Evolutionary conservation across 2,113 vertebrate species (phyloP).

Genomic region (Xiphophorus couchianus): DNA sequence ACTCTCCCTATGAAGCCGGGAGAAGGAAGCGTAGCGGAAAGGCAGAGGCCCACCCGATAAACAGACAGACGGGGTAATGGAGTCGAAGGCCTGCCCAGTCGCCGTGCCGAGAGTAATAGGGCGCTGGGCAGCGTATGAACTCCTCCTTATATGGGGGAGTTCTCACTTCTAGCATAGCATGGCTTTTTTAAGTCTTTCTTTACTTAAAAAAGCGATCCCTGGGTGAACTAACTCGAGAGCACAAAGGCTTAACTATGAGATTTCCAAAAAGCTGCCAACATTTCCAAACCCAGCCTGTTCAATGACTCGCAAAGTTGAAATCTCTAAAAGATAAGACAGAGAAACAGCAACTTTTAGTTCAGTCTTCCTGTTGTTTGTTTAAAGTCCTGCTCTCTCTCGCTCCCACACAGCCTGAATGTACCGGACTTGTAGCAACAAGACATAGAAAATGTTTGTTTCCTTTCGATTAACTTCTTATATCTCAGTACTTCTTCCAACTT

Average conservation of each 20-base stretch:
- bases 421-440: too few species aligned
- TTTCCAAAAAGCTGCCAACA: not conserved
- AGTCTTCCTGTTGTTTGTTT: not conserved
- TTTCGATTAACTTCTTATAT: not conserved
- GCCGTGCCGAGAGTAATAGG: slow-evolving; percentile 71
- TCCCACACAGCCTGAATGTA: too few species aligned
- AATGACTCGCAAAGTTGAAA: not conserved
- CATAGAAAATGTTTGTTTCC: too few species aligned
- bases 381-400: too few species aligned
- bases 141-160: slow-evolving; percentile 29
- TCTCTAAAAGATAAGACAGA: not conserved
- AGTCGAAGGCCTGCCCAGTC: slow-evolving; percentile 52
- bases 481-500: too few species aligned
- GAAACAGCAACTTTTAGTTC: not conserved
- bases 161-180: slow-evolving; percentile 5
- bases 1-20: slow-evolving; percentile 53
- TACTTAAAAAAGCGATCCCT: too few species aligned
- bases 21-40: slow-evolving; percentile 57
- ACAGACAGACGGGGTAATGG: slow-evolving; percentile 62
- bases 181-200: too few species aligned
- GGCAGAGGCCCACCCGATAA: slow-evolving; percentile 72
- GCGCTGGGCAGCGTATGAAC: slow-evolving; percentile 71
- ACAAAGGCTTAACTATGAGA: not conserved
- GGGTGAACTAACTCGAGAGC: too few species aligned
- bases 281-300: not conserved